Percentiles rank a stretch among this genome's conserved stretches.
Conservation (phyloP, 53 echinoderm and acorn worm species). For the Antedon mediterranea region DNA sequence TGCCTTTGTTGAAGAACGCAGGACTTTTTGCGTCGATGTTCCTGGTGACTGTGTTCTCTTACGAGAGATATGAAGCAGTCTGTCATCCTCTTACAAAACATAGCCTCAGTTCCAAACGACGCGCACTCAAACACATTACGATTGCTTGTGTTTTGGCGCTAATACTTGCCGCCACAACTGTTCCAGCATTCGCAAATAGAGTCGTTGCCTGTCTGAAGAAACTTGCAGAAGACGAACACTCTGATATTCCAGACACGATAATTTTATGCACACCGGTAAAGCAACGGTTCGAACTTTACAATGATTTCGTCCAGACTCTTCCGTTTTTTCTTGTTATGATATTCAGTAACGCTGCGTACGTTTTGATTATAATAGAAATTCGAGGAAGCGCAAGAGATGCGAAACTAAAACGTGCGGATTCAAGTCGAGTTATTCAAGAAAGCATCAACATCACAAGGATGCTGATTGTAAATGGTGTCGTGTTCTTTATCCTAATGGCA, state of each 20-base stretch:
- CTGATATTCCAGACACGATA: background rate
- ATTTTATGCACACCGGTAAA: background rate
- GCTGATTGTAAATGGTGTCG: conserved; percentile 46
- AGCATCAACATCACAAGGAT: conserved; percentile 47
- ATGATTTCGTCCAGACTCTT: background rate
- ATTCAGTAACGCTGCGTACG: background rate
- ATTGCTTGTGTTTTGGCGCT: background rate
- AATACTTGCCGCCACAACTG: background rate
- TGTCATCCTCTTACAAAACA: background rate
- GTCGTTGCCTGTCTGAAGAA: background rate
- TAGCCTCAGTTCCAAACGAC: background rate
- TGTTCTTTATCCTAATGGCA: conserved; percentile 40
- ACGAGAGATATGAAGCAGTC: background rate
- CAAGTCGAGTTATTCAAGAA: background rate
- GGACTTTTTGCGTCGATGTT: conserved; percentile 38
- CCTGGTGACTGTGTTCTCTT: conserved; percentile 27
- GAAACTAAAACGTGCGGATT: background rate
- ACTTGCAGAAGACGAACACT: background rate
- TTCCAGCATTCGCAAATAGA: background rate
- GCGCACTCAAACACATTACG: background rate
- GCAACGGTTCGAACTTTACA: background rate
- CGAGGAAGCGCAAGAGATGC: background rate
- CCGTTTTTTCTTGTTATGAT: background rate
- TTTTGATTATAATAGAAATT: background rate
- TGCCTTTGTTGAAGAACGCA: conserved; percentile 37